Base-by-base conservation (phyloP, 2,797 vertebrate species). In the Parambassis ranga region DNA sequence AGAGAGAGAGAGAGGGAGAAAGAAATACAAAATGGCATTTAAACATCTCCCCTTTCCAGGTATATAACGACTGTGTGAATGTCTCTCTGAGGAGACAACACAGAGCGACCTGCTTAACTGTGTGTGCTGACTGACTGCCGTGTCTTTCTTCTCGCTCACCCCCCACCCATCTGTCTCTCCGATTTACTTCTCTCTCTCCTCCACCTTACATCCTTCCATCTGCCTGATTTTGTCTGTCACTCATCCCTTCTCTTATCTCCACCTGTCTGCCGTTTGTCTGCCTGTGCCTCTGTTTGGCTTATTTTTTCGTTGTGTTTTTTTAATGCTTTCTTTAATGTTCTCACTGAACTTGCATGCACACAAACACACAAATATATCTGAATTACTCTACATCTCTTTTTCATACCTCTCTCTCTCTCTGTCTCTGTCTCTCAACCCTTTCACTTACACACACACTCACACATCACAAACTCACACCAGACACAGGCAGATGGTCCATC, bases 41-140 rank as follows among this genome's bases (percentile, higher is more conserved):
- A 92, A 92, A 90, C 89, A 87, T 92, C 92, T 92, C 90, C 91
- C 91, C 92, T 88, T 92, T 93, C 87, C 92, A 93, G 92, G 92
- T 93, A 92, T 89, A 90, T 86, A 82, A 83, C 33, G 30, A 81
- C 76, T 86, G 81, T 90, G 90, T 87, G 84, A 87, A 88, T 82
- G 89, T 86, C 79, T 86, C 77, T 85, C 62, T 89, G 85, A 82
- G 70, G 83, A 89, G 86, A 80, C 78, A 52, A 77, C 91, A 86
- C 88, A 88, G 82, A 88, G 77, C 62, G 57, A 84, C 73, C 80
- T 86, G 87, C 90, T 84, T 89, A 77, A 82, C 80, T 87, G 82
- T 91, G 86, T 92, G 90, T 84, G 87, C 86, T 87, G 85, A 90
- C 90, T 92, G 90, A 92, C 86, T 89, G 88, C 90, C 84, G 64